These are phyloP conservation scores for Vollenhovia emeryi DNA, from an alignment of 1,140 invertebrate genomes.

Conservation along the genomic window DNA sequence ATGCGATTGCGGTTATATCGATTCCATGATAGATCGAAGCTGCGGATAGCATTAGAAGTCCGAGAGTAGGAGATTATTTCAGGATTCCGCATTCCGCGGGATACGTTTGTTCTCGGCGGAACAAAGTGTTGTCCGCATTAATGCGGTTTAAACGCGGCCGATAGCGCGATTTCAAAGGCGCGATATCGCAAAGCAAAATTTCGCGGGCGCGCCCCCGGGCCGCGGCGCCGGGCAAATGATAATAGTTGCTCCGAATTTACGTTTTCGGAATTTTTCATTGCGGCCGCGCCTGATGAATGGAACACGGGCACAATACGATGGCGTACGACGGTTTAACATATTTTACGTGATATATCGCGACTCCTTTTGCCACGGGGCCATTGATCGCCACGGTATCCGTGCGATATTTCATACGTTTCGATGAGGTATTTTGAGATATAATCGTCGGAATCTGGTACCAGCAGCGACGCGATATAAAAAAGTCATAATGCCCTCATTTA, in stretches of 20 bases:
- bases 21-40: no score
- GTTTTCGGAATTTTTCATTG: conserved; percentile 46
- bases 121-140: conserved; percentile 34
- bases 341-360: conserved; percentile 60
- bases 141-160: conserved; percentile 15
- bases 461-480: conserved; percentile 56
- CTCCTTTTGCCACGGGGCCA: conserved; percentile 53
- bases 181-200: conserved; percentile 15
- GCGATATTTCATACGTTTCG: conserved; percentile 61
- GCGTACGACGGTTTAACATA: conserved; percentile 30
- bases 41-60: no score
- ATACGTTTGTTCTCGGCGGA: conserved; percentile 2
- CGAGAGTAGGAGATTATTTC: neutral
- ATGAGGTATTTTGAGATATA: conserved; percentile 59
- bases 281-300: conserved; percentile 7
- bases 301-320: conserved; percentile 37
- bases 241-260: conserved; percentile 45
- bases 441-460: conserved; percentile 59
- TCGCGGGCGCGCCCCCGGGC: neutral
- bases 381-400: conserved; percentile 59
- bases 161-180: neutral
- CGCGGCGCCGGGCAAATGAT: conserved; percentile 26
- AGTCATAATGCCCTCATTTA: conserved; percentile 54
- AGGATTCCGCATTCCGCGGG: neutral
- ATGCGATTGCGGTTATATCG: no score